phyloP scores from a whole-genome alignment of 2,888 invertebrate genomes.

The Tridacna gigas region DNA sequence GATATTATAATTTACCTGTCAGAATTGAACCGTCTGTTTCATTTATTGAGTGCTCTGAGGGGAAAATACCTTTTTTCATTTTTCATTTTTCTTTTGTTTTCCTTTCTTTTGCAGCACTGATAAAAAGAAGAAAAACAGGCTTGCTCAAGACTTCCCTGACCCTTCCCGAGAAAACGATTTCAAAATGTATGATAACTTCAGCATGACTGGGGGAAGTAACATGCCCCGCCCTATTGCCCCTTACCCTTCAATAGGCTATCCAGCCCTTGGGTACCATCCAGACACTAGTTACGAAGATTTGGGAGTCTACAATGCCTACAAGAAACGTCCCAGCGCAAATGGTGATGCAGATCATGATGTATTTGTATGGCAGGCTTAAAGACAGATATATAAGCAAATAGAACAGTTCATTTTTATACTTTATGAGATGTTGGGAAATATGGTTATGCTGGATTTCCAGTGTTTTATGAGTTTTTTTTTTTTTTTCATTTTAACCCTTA shows the following conservation, averaged over 20 bases:
- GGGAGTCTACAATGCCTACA: neutral
- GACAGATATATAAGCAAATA: no score
- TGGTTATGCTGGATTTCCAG: no score
- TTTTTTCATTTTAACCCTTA: no score
- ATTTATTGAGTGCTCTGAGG: no score
- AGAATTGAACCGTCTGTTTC: no score
- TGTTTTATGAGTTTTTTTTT: no score
- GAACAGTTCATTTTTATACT: no score
- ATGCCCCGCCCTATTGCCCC: constrained; percentile 2
- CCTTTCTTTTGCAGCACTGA: neutral
- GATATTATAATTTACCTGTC: no score
- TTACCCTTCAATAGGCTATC: constrained; percentile 27
- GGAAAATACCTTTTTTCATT: no score
- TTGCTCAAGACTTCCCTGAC: neutral
- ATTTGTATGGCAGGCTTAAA: constrained; percentile 34
- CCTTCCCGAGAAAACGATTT: neutral
- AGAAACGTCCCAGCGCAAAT: constrained; percentile 15
- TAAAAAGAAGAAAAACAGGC: constrained; percentile 3
- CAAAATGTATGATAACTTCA: constrained; percentile 5
- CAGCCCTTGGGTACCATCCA: constrained; percentile 21
- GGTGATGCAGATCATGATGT: constrained; percentile 2
- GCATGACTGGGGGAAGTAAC: neutral
- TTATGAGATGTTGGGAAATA: no score
- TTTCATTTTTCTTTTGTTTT: neutral
- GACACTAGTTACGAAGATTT: constrained; percentile 10